Base-by-base conservation (phyloP, 2,888 invertebrate species). In the Sphaerophoria rueppellii region DNA sequence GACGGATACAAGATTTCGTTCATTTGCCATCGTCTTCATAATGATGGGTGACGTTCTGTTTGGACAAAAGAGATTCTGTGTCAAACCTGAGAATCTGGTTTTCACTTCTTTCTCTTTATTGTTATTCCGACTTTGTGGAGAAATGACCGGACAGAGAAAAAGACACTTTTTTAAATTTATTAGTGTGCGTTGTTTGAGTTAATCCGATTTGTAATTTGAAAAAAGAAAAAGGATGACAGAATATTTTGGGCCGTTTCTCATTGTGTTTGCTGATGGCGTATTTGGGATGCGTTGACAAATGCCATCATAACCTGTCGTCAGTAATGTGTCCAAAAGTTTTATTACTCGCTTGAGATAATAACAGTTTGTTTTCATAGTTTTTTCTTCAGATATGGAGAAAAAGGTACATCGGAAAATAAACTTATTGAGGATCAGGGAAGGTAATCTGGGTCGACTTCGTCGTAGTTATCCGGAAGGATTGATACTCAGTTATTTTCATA, bases 281-380 rank as follows among this genome's bases (percentile, higher is more conserved):
- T 60, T 78, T 58, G 58, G 71, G 67, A 2, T 73, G 73, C 76
- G 81, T 72, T 85, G 85, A 85, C 77, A 85, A 85, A 85, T 85
- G 76, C 76, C 81, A 77, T 85, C 85, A 85, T 85, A 81, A 85
- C 81, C 85, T 85, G 85, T 85, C 85, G 77, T 69, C 85, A 69
- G 60, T 43, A 85, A 82, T 82, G 46, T 78, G 82, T 82, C 55
- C 24, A 58, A 74, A 69, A 69, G 55, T 69, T 58, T 77, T 76
- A 48, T 77, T 69, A 43, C 48, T 60, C 61, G 60, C 52, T 73
- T 50, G 67, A 7, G 57, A n/a, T 43, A 43, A 34, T 24, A 43
- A 50, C n/a, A 5, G 14, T n/a, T 48, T 14, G 46, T 6, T 63
- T 32, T 63, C 14, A 14, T 9, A 34, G 32, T 48, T 46, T 63